Evolutionary conservation across 2,888 invertebrate genomes (phyloP), one percentile per base, ranked within the genome.

Genomic region (Parnassius apollo): DNA sequence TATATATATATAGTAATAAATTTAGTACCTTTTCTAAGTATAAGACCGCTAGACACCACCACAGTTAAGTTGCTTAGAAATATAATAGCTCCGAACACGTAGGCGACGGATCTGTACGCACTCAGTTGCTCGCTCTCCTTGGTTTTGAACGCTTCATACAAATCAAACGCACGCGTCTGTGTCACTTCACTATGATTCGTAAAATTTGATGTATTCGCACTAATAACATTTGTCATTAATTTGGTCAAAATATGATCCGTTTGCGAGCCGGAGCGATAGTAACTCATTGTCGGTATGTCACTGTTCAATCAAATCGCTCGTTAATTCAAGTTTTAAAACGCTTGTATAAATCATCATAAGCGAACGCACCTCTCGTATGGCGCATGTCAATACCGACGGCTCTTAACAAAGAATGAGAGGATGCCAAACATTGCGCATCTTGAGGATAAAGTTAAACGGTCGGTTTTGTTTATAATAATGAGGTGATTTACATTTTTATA

Each of bases 41-140:
- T 93, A 2, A 94, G 81, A 59, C 94, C 94, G 77, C 94, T 94
- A n/a, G 94, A 94, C 61, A 94, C 81, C 12, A 94, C 93, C n/a
- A 94, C 94, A 8, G 92, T 88, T 44, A 94, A 77, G 80, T 95
- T 95, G 64, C 93, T 85, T 35, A 93, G 68, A 59, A 94, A 92
- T 52, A 94, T 93, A 13, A 94, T 71, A 2, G 84, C 78, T 8
- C 93, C 94, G 54, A 94, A 77, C 12, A 92, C 71, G 61, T 93
- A 94, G 42, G 93, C 93, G 45, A 93, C 82, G 53, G 91, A 82
- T 74, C 91, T 92, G 71, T 93, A 94, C 45, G 92, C 73, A 63
- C 85, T 74, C 65, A 93, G 75, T 68, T 89, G 91, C 60, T 92
- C 83, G 55, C 74, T 80, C 66, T 88, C 87, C 56, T 75, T 77